A percentile compares a stretch with the other conserved stretches of the same genome.
These are phyloP conservation scores for Oreortyx pictus DNA, from an alignment of 2,797 vertebrate genomes.

Conservation along the genomic window DNA sequence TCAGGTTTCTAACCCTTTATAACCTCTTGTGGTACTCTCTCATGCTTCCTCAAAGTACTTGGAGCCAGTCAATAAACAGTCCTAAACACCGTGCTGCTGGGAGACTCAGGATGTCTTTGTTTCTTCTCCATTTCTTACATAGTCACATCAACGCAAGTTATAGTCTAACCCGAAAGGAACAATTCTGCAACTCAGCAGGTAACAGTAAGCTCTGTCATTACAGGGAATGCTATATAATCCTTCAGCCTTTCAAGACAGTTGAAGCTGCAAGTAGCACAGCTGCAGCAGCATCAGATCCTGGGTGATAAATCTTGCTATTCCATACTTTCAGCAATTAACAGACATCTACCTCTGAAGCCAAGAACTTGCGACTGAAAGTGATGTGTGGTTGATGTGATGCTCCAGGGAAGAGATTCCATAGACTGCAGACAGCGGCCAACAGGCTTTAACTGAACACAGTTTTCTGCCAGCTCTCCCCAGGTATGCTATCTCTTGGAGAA, in stretches of 20 bases:
- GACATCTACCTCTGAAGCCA: not conserved
- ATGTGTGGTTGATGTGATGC: fast-evolving
- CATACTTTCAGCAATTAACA: not conserved
- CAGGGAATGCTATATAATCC: not conserved
- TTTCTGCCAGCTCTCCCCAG: not conserved
- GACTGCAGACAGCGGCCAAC: not conserved
- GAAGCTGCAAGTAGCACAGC: not conserved
- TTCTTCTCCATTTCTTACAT: not conserved
- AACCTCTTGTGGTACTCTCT: fast-evolving
- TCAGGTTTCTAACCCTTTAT: not conserved
- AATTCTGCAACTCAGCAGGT: not conserved
- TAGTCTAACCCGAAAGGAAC: not conserved
- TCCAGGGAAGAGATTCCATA: not conserved
- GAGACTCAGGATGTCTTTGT: not conserved
- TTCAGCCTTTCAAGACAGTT: not conserved
- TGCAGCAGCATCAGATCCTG: not conserved
- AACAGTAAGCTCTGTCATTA: not conserved
- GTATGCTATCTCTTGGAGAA: not conserved
- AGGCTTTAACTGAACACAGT: not conserved
- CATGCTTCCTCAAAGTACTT: not conserved
- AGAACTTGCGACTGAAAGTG: not conserved
- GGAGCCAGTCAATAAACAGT: not conserved
- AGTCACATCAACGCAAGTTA: not conserved
- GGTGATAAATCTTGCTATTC: not conserved
- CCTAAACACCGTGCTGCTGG: not conserved